Evolutionary conservation across 2,113 vertebrate species (phyloP).

Genomic region (Hemibagrus wyckioides): DNA sequence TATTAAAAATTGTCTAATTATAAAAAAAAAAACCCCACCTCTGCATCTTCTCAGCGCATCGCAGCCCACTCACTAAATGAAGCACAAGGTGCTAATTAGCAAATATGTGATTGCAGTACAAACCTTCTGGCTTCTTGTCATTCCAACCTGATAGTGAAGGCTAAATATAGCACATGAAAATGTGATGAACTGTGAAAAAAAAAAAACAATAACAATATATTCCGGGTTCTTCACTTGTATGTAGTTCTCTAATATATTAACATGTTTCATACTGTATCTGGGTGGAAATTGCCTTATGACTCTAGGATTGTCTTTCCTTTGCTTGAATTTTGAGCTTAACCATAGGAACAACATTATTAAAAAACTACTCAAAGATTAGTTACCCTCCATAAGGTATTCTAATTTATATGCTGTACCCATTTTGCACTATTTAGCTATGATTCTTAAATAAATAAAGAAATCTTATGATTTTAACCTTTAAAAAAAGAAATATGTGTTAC

Average conservation of each 20-base stretch:
- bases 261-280: background rate
- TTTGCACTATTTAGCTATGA: background rate
- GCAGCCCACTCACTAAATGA: constrained; percentile 43
- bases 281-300: background rate
- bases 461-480: background rate
- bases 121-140: constrained; percentile 34
- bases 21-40: background rate
- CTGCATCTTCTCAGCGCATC: background rate
- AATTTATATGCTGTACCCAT: background rate
- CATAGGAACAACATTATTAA: background rate
- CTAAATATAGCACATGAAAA: constrained; percentile 46
- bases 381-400: background rate
- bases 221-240: background rate
- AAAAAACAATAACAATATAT: background rate
- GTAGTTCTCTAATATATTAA: background rate
- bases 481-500: background rate
- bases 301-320: background rate
- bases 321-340: background rate
- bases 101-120: constrained; percentile 38
- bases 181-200: constrained; percentile 4
- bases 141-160: constrained; percentile 16
- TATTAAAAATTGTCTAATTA: background rate
- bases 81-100: constrained; percentile 46
- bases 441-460: background rate
- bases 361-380: background rate